Conservation (phyloP, 2,113 vertebrate genomes). For the Misgurnus mizolepis region DNA sequence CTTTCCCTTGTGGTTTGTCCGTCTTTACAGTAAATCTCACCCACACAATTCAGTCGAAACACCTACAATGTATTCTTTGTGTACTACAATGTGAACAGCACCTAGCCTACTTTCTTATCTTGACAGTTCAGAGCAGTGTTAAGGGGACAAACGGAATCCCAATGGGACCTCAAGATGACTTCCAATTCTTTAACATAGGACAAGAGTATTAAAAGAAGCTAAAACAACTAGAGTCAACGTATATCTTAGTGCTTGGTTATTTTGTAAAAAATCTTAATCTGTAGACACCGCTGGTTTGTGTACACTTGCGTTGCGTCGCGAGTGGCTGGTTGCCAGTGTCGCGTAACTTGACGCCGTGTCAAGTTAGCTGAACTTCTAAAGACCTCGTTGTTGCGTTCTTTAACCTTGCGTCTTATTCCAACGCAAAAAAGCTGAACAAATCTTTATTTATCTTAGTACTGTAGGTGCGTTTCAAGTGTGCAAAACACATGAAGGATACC, state of each 20-base stretch:
- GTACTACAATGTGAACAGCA: constrained; percentile 24
- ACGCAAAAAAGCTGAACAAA: neutral
- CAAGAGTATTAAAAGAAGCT: too few relatives aligned
- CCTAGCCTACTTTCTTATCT: constrained; percentile 48
- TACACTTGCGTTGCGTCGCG: neutral
- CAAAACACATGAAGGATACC: neutral
- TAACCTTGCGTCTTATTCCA: neutral
- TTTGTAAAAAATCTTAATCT: too few relatives aligned
- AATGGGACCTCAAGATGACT: too few relatives aligned
- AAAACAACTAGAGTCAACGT: too few relatives aligned
- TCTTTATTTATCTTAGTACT: neutral
- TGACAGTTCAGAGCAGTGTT: too few relatives aligned
- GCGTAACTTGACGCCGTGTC: neutral
- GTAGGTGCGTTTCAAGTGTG: neutral
- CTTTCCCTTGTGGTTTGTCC: neutral
- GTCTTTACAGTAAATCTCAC: neutral
- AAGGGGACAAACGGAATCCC: too few relatives aligned
- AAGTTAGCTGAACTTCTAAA: too few relatives aligned
- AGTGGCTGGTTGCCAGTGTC: too few relatives aligned
- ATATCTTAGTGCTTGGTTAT: too few relatives aligned
- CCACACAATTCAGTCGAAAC: constrained; percentile 28
- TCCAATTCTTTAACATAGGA: too few relatives aligned
- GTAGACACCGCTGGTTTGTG: too few relatives aligned
- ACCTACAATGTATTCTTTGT: constrained; percentile 65
- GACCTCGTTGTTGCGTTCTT: neutral